A percentile compares a stretch with the other conserved stretches of the same genome.
Evolutionary conservation across 2,113 vertebrate genomes (phyloP).

Genomic region (Orcinus orca): DNA sequence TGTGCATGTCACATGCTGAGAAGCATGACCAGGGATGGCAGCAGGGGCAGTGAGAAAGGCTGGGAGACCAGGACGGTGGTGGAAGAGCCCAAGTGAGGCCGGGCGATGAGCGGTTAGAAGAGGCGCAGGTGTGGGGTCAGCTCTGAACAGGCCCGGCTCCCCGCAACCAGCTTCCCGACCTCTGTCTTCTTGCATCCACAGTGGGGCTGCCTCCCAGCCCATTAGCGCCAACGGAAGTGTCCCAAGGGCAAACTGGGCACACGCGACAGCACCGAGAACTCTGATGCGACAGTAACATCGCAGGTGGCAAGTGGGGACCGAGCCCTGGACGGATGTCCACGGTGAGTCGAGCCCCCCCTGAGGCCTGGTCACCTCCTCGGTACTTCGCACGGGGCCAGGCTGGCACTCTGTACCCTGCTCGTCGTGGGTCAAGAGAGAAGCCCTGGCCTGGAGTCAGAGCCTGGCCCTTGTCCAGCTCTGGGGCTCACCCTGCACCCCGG

Average conservation of each 20-base stretch:
- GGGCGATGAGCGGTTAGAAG: not conserved
- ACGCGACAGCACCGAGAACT: not conserved
- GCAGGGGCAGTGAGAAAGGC: not conserved
- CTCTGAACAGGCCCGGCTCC: not conserved
- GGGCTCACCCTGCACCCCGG: not conserved
- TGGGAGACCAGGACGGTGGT: not conserved
- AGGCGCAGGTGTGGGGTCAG: not conserved
- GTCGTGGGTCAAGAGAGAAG: not conserved
- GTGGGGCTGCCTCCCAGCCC: not conserved
- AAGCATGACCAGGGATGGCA: not conserved
- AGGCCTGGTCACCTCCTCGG: not conserved
- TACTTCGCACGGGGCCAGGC: not conserved
- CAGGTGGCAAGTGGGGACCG: not conserved
- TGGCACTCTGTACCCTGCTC: not conserved
- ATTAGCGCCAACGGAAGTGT: not conserved
- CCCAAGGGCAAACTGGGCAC: not conserved
- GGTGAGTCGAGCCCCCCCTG: no score
- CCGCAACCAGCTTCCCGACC: not conserved
- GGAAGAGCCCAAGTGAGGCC: not conserved
- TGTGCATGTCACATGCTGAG: not conserved
- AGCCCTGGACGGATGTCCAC: not conserved
- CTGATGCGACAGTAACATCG: not conserved
- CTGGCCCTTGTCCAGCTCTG: not conserved
- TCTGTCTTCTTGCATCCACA: not conserved
- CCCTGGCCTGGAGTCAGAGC: not conserved